A percentile compares a stretch with the other conserved stretches of the same genome.
These are phyloP conservation scores for Bambusicola thoracicus DNA, from an alignment of 2,113 vertebrate genomes.

Conservation along the genomic window DNA sequence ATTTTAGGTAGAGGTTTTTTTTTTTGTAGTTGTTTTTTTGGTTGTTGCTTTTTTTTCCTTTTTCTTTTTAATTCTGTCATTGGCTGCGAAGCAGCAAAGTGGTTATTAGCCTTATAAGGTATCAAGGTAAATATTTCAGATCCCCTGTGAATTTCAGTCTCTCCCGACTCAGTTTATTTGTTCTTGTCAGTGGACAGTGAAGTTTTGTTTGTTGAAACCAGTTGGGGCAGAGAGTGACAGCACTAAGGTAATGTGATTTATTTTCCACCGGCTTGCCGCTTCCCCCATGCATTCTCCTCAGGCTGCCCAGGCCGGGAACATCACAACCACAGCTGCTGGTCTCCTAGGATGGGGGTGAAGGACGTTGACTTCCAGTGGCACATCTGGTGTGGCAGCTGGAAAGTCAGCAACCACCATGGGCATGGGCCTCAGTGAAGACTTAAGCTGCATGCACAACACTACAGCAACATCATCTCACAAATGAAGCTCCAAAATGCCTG, in stretches of 20 bases:
- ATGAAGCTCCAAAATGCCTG: fast-evolving
- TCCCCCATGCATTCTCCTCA: not conserved
- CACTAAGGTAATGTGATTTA: slow-evolving; percentile 46
- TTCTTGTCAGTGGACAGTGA: slow-evolving; percentile 58
- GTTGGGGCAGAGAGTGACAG: slow-evolving; percentile 50
- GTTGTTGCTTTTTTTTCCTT: not conserved
- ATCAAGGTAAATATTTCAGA: slow-evolving; percentile 64
- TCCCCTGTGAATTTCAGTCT: slow-evolving; percentile 53
- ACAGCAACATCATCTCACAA: not conserved
- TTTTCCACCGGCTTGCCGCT: slow-evolving; percentile 20
- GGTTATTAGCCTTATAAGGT: slow-evolving; percentile 53
- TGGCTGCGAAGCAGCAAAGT: slow-evolving; percentile 44
- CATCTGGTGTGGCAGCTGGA: fast-evolving
- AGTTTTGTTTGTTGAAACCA: slow-evolving; percentile 54
- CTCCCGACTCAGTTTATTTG: slow-evolving; percentile 61
- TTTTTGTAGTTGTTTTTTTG: not conserved
- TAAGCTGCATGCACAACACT: fast-evolving
- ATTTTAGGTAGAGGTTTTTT: slow-evolving; percentile 37
- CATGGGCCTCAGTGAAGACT: fast-evolving
- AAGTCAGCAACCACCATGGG: fast-evolving
- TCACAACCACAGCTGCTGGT: not conserved
- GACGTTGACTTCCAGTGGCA: not conserved
- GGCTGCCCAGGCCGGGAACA: not conserved
- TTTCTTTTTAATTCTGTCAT: not conserved
- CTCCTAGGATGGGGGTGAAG: too few relatives aligned